Evolutionary conservation across 2,113 vertebrate genomes (phyloP).

Genomic region (Notiomystis cincta): DNA sequence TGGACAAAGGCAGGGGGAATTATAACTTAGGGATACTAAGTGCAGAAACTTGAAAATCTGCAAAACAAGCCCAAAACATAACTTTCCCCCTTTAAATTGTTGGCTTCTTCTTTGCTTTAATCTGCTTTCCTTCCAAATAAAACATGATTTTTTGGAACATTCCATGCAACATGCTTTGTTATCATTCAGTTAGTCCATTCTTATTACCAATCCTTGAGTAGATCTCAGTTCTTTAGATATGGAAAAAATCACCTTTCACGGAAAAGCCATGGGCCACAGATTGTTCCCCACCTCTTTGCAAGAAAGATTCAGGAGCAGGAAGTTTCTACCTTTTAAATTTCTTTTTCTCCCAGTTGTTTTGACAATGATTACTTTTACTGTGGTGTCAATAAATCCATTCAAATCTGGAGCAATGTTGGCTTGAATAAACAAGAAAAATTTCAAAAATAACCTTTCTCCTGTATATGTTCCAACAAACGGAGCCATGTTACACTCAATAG

Average conservation of each 20-base stretch:
- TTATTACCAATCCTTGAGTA: not conserved
- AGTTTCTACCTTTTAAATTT: not conserved
- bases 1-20: not conserved
- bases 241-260: not conserved
- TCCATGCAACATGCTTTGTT: not conserved
- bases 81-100: not conserved
- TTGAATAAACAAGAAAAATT: not conserved
- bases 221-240: not conserved
- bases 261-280: not conserved
- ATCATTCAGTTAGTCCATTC: not conserved
- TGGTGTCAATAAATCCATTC: not conserved
- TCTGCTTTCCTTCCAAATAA: not conserved
- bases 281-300: not conserved
- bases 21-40: not conserved
- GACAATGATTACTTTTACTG: not conserved
- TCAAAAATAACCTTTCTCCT: not conserved
- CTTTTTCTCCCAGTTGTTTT: not conserved
- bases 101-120: not conserved
- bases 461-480: not conserved
- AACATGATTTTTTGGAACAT: not conserved
- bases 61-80: not conserved
- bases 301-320: not conserved
- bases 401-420: not conserved
- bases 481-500: not conserved
- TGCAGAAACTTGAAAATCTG: not conserved